phyloP scores from a whole-genome alignment of 2,113 vertebrate genomes.

The Phoenicopterus ruber region DNA sequence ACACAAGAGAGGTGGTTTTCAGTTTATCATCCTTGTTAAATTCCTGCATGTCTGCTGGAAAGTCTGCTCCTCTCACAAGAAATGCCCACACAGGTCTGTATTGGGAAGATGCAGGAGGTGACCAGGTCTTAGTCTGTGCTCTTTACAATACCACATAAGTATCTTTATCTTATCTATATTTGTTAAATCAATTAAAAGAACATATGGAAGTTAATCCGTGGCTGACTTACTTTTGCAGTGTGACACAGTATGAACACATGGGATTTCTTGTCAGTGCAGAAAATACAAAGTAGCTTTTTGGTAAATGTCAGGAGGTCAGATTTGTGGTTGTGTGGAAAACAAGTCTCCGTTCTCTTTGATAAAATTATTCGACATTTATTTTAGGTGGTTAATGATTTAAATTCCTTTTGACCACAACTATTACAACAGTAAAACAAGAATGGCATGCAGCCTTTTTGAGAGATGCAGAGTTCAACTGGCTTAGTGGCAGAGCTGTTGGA shows the following conservation, averaged over 20 bases:
- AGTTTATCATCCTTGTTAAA: background rate
- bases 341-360: background rate
- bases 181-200: conserved; percentile 37
- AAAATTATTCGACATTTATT: conserved; percentile 20
- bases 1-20: no score
- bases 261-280: background rate
- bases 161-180: conserved; percentile 39
- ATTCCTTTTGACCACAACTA: background rate
- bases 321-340: background rate
- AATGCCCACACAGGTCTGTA: background rate
- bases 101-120: background rate
- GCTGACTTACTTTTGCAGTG: conserved; percentile 34
- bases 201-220: conserved; percentile 61
- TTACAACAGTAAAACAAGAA: background rate
- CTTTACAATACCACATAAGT: background rate
- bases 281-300: background rate
- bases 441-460: background rate
- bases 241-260: background rate
- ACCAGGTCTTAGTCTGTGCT: background rate
- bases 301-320: background rate
- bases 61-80: background rate
- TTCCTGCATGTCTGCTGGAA: background rate
- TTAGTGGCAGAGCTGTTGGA: background rate
- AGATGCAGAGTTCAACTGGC: background rate
- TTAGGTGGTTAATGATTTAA: conserved; percentile 2